These are phyloP conservation scores for Lordiphosa stackelbergi DNA, from an alignment of 1,140 invertebrate species.

Conservation along the genomic window DNA sequence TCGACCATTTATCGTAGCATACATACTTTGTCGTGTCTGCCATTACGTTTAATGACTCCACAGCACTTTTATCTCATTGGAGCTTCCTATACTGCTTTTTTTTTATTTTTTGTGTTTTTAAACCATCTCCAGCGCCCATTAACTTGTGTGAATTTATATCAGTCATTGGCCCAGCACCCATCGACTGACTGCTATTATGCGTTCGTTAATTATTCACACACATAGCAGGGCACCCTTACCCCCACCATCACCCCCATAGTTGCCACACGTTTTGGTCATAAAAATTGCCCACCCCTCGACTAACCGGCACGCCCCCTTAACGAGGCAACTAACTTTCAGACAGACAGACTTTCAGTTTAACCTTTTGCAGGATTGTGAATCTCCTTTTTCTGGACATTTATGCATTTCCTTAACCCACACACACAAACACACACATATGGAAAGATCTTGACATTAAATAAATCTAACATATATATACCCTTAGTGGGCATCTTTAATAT, in stretches of 20 bases:
- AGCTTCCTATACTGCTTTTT: constrained; percentile 8
- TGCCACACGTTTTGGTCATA: constrained; percentile 66
- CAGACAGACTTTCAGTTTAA: constrained; percentile 45
- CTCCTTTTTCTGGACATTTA: constrained; percentile 57
- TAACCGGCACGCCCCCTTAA: constrained; percentile 56
- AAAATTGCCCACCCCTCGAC: constrained; percentile 47
- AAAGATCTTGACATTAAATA: constrained; percentile 71
- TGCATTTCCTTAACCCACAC: constrained; percentile 33
- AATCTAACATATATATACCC: constrained; percentile 52
- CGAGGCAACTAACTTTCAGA: constrained; percentile 51
- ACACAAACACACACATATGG: constrained; percentile 32
- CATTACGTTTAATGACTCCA: constrained; percentile 51
- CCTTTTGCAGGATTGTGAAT: constrained; percentile 37
- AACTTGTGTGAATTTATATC: constrained; percentile 74
- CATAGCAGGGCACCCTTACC: constrained; percentile 15
- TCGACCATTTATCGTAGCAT: constrained; percentile 41
- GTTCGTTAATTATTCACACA: constrained; percentile 74
- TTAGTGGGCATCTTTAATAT: constrained; percentile 10
- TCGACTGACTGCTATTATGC: constrained; percentile 62
- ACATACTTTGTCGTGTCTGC: constrained; percentile 48
- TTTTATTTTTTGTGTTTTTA: constrained; percentile 33
- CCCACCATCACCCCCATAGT: constrained; percentile 10
- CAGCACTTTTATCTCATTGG: constrained; percentile 40
- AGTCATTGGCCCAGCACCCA: constrained; percentile 49
- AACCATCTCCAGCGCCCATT: constrained; percentile 64